These are phyloP conservation scores for Clarias pachynema DNA, from an alignment of 2,797 vertebrate genomes.

Conservation along the genomic window DNA sequence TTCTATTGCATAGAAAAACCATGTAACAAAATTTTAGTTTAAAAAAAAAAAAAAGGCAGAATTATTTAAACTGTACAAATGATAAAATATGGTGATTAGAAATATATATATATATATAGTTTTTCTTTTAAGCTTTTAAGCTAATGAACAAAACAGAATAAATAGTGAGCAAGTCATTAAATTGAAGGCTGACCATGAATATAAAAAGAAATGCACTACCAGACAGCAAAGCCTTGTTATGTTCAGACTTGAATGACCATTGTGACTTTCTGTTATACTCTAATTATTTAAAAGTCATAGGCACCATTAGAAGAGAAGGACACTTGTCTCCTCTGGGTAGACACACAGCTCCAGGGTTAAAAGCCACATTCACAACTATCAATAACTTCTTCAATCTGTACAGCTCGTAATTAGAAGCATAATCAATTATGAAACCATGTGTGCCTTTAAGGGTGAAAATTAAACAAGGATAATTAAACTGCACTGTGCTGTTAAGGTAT, in stretches of 20 bases:
- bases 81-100: not conserved
- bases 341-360: conserved; percentile 76
- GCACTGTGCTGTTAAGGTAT: conserved; percentile 31
- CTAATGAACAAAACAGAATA: not conserved
- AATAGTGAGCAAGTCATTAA: conserved; percentile 1
- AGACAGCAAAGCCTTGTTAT: conserved; percentile 56
- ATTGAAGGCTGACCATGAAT: conserved; percentile 29
- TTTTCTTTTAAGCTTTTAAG: not conserved
- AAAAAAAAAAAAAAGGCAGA: too few relatives aligned
- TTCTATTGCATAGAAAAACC: not conserved
- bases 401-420: conserved; percentile 80
- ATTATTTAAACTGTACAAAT: not conserved
- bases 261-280: conserved; percentile 70
- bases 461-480: conserved; percentile 33
- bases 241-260: conserved; percentile 70
- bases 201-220: conserved; percentile 10
- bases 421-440: conserved; percentile 79
- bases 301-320: conserved; percentile 77
- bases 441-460: conserved; percentile 58
- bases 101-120: too few relatives aligned
- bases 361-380: conserved; percentile 77
- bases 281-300: conserved; percentile 77
- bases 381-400: conserved; percentile 82
- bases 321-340: conserved; percentile 76
- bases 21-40: not conserved